A percentile compares a stretch with the other conserved stretches of the same genome.
These are phyloP conservation scores for Parapsyche elsis DNA, from an alignment of 1,140 invertebrate genomes.

Conservation along the genomic window DNA sequence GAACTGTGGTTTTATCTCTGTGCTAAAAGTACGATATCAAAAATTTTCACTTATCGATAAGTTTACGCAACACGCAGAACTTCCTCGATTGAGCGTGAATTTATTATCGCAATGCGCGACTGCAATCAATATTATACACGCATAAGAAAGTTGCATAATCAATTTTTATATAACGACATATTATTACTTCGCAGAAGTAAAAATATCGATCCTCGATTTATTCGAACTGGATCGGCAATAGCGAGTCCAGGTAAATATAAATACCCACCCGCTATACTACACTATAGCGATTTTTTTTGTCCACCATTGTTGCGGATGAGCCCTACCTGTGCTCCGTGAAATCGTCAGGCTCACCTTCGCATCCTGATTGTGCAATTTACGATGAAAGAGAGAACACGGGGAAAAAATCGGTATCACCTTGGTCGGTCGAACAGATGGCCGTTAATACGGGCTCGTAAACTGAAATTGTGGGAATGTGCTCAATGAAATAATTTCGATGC, in stretches of 20 bases:
- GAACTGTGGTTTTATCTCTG: too few species aligned
- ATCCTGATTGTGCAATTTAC: constrained; percentile 24
- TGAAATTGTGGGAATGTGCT: background rate
- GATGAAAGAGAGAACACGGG: background rate
- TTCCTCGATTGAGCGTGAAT: too few species aligned
- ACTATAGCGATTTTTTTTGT: background rate
- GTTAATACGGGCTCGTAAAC: background rate
- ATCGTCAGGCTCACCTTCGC: background rate
- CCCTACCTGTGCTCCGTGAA: constrained; percentile 22
- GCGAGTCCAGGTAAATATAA: constrained; percentile 11
- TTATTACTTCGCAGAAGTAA: too few species aligned
- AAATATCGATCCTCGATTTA: too few species aligned
- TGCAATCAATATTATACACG: too few species aligned
- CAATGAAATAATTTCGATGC: background rate
- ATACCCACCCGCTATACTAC: background rate
- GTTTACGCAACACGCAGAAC: too few species aligned
- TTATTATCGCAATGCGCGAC: too few species aligned
- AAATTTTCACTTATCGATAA: too few species aligned
- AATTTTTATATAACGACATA: too few species aligned
- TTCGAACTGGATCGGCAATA: too few species aligned
- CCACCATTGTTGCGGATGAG: background rate
- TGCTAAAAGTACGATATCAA: too few species aligned
- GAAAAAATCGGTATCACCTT: background rate
- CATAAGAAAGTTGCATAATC: too few species aligned
- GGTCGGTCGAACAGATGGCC: background rate